These are phyloP conservation scores for Heliangelus exortis DNA, from an alignment of 2,797 vertebrate species.

Conservation along the genomic window DNA sequence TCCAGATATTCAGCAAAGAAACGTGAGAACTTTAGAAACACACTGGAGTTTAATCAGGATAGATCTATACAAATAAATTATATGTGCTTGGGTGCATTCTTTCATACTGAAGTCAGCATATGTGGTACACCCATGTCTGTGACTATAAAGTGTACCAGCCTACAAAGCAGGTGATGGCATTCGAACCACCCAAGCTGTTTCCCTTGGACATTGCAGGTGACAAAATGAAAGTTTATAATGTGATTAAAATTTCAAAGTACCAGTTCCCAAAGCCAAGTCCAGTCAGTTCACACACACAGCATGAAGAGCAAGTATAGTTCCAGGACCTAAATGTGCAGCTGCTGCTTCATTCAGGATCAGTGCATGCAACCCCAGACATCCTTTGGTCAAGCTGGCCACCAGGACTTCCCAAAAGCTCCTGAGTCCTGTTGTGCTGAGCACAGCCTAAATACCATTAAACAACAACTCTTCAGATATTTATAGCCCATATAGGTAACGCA, in stretches of 20 bases:
- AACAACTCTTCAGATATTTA: not conserved
- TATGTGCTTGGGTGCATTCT: not conserved
- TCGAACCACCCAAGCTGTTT: not conserved
- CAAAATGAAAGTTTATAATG: not conserved
- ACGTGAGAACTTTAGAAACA: not conserved
- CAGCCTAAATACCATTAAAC: not conserved
- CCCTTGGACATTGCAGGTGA: not conserved
- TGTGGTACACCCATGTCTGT: not conserved
- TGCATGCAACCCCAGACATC: no score
- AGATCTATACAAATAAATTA: not conserved
- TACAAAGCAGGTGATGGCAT: not conserved
- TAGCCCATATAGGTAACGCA: not conserved
- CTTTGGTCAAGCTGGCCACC: not conserved
- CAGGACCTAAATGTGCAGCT: not conserved
- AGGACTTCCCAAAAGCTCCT: not conserved
- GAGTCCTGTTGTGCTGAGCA: not conserved
- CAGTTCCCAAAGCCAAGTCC: not conserved
- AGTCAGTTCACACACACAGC: not conserved
- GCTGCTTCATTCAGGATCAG: not conserved
- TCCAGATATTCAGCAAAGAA: not conserved
- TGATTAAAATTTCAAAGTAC: not conserved
- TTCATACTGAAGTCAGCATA: not conserved
- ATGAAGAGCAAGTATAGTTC: rapidly evolving
- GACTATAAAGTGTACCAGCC: not conserved
- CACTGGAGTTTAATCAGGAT: not conserved